phyloP scores from a whole-genome alignment of 2,888 invertebrate species.

The Mythimna ferrago region DNA sequence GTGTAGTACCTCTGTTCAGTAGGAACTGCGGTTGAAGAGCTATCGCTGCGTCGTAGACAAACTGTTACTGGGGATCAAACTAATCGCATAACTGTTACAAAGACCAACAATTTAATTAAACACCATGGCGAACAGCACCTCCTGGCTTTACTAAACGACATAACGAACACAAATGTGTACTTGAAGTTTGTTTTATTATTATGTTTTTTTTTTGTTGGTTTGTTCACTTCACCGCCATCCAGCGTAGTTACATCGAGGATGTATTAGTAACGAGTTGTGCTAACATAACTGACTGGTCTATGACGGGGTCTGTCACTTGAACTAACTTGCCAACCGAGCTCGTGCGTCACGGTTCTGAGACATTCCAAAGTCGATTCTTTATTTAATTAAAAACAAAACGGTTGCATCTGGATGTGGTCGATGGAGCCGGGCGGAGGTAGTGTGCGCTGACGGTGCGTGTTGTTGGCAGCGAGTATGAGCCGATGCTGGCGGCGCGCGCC shows the following conservation, averaged over 20 bases:
- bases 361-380: background rate
- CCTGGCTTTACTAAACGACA: background rate
- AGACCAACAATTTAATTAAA: constrained; percentile 2
- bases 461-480: constrained; percentile 86
- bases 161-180: constrained; percentile 1
- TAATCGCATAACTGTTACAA: constrained; percentile 7
- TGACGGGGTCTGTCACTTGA: background rate
- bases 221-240: constrained; percentile 66
- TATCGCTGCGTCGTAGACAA: constrained; percentile 61
- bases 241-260: constrained; percentile 41
- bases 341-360: background rate
- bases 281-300: constrained; percentile 9
- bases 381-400: background rate
- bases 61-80: constrained; percentile 7
- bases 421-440: background rate
- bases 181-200: constrained; percentile 47
- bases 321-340: background rate
- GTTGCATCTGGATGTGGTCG: background rate
- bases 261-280: constrained; percentile 16
- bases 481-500: constrained; percentile 80
- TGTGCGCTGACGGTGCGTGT: constrained; percentile 35
- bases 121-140: constrained; percentile 5
- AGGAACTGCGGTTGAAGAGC: constrained; percentile 70
- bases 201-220: constrained; percentile 64
- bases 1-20: constrained; percentile 6